These are phyloP conservation scores for Lacanobia oleracea DNA, from an alignment of 2,888 invertebrate species.

Conservation along the genomic window DNA sequence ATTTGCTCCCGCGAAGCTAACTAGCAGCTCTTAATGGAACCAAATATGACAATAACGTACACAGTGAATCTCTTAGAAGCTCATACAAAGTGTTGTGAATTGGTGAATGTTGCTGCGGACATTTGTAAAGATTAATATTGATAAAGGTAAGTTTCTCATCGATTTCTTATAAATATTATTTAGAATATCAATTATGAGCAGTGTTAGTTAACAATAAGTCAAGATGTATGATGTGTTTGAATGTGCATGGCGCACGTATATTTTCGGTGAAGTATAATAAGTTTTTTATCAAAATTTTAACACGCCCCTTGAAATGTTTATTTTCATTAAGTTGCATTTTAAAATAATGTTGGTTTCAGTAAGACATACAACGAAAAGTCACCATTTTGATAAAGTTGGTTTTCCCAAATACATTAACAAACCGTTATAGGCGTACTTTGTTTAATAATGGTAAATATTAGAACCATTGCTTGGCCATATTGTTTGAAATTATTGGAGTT, in stretches of 20 bases:
- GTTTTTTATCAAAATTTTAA: background rate
- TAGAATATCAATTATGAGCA: conserved; percentile 5
- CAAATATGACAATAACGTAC: background rate
- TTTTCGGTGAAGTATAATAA: conserved; percentile 11
- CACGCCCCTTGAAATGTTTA: background rate
- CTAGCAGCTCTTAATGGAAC: too few relatives aligned
- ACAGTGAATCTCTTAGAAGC: background rate
- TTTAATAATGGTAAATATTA: background rate
- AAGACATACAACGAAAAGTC: conserved; percentile 5
- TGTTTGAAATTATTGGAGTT: conserved; percentile 7
- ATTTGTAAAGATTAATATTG: conserved; percentile 13
- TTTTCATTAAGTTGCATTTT: conserved; percentile 5
- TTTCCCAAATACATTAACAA: conserved; percentile 9
- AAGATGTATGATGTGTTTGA: background rate
- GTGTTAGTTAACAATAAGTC: conserved; percentile 10
- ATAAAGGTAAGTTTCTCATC: conserved; percentile 10
- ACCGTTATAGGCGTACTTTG: conserved; percentile 2
- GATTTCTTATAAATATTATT: conserved; percentile 9
- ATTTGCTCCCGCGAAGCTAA: too few relatives aligned
- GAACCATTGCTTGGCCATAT: conserved; percentile 14
- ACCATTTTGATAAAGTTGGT: conserved; percentile 1
- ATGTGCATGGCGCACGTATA: conserved; percentile 8
- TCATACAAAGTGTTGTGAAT: conserved; percentile 3
- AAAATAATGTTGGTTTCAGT: conserved; percentile 5
- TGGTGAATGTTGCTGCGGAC: conserved; percentile 4